phyloP scores from a whole-genome alignment of 2,888 invertebrate genomes.

The Campoplex capitator region DNA sequence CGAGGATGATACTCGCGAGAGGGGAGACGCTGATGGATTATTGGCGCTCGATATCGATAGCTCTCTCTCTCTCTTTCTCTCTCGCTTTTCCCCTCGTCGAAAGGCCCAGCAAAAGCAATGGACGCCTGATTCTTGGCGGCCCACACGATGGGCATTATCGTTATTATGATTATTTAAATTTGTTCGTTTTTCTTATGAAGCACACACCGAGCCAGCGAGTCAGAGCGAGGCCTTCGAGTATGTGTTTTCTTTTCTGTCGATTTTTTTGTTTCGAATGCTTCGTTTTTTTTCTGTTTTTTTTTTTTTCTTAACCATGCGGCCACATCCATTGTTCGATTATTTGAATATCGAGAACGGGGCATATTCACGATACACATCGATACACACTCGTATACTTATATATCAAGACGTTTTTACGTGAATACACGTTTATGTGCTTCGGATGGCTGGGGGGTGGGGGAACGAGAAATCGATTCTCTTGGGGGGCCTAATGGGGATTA shows the following conservation, averaged over 20 bases:
- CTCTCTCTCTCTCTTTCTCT: neutral
- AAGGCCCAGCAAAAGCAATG: conserved; percentile 4
- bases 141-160: conserved; percentile 75
- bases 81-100: neutral
- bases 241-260: conserved; percentile 21
- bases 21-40: conserved; percentile 57
- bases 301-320: conserved; percentile 43
- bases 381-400: neutral
- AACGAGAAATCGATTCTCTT: conserved; percentile 82
- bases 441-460: conserved; percentile 65
- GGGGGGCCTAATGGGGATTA: conserved; percentile 84
- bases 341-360: conserved; percentile 81
- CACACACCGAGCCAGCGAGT: conserved; percentile 37
- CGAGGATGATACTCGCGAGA: conserved; percentile 23
- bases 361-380: conserved; percentile 71
- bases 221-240: conserved; percentile 48
- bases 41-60: conserved; percentile 59
- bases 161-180: conserved; percentile 82
- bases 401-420: conserved; percentile 33
- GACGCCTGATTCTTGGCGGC: conserved; percentile 36
- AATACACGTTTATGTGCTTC: neutral
- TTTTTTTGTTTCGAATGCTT: neutral
- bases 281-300: conserved; percentile 6
- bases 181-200: conserved; percentile 75
- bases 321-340: conserved; percentile 83